Evolutionary conservation across 2,797 vertebrate species (phyloP), one percentile per base, ranked within the genome.

Genomic region (Sebastes iracundus): DNA sequence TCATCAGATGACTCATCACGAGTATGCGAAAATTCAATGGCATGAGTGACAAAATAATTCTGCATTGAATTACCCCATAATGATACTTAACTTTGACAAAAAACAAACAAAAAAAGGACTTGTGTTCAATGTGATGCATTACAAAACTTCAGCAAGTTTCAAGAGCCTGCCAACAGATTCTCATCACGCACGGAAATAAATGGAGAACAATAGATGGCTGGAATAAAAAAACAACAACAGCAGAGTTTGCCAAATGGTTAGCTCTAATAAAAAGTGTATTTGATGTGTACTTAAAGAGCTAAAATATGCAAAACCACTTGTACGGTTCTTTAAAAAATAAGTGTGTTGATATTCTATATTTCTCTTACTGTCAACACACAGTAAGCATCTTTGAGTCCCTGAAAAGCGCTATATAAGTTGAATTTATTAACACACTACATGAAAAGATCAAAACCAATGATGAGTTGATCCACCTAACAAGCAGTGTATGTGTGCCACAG

Each of bases 111-210:
- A 10, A 32, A 80, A 58, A 28, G 35, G 35, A 66, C 42, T 38
- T n/a, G n/a, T 62, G 55, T 27, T 59, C 22, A 38, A 5, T 63
- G 27, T 49, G 52, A 63, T 58, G 33, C 35, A 64, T 68, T 59
- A 28, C 56, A 62, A 56, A 46, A 67, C 63, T 63, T 22, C 14
- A 75, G 58, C n/a, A 55, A 27, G 22, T 62, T 49, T 63, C 35
- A 30, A 35, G 22, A 55, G 70, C 42, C 72, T 58, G 68, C 56
- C 23, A 72, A 76, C 32, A 46, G 56, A 80, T 58, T 80, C 72
- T 33, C 27, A 46, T 75, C 61, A 14, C 10, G 9, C 52, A 38
- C 32, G 11, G 32, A 70, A 32, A 79, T 72, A 66, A 64, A 32
- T 71, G 61, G 18, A 71, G 53, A 49, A 80, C 25, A 62, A 62